Base-by-base conservation (phyloP, 1,140 invertebrate genomes). In the Penaeus vannamei region DNA sequence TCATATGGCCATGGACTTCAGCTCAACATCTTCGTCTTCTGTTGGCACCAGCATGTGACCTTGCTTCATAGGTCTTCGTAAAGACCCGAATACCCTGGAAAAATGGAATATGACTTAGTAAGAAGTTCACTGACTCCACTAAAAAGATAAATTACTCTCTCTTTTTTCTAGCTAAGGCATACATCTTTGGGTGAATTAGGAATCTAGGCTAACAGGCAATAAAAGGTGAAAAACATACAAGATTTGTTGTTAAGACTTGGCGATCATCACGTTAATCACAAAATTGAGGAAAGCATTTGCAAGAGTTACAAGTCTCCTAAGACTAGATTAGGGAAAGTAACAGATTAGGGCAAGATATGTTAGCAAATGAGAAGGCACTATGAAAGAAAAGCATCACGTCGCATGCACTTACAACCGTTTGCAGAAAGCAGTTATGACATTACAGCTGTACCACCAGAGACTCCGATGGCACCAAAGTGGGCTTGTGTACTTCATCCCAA, bases 361-460 rank as follows among this genome's bases (percentile, higher is more conserved):
- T 61, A 61, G 81, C 81, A 62, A 53, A 29, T 61, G 59, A 61
- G n/a, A 2, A 66, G n/a, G 12, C 32, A 29, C n/a, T 53, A 53
- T 62, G 66, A 84, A 53, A 53, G 36, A 53, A 12, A 53, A 53
- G 53, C 53, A 53, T 53, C 53, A 83, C 82, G 66, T 59, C 19
- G 61, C 81, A 84, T 89, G 87, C 82, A 83, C 86, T 84, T 84
- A 84, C 87, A 80, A 46, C 46, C 59, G 14, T 19, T 59, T 64
- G 72, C 29, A 69, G 23, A 12, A 46, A 23, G 42, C 36, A 59
- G 76, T 5, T 62, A 62, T 42, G 42, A 80, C 53, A 46, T 29
- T 84, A 89, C 46, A 89, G 87, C 29, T 89, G 82, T n/a, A 89
- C 82, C 82, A 89, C 87, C 66, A 89, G 60, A 77, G 87, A 89